These are phyloP conservation scores for Eugnorisma glareosa DNA, from an alignment of 2,888 invertebrate species.

Conservation along the genomic window DNA sequence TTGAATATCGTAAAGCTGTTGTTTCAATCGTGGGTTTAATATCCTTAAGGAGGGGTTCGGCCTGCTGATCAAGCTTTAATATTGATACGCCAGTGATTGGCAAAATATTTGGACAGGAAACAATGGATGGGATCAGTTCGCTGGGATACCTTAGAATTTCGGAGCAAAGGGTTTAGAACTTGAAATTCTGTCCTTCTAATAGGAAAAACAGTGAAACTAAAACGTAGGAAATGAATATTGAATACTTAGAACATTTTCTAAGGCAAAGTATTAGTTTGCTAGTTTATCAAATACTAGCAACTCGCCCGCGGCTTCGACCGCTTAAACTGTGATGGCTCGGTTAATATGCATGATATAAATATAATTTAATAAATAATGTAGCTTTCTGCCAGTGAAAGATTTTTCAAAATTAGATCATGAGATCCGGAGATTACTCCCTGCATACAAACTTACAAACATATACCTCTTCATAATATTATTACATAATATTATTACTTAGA, in stretches of 20 bases:
- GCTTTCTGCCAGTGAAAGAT: too few species aligned
- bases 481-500: too few species aligned
- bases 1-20: constrained; percentile 48
- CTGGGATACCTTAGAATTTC: constrained; percentile 9
- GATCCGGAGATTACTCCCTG: too few species aligned
- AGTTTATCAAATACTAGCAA: too few species aligned
- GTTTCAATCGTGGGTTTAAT: constrained; percentile 42
- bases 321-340: too few species aligned
- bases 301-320: too few species aligned
- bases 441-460: too few species aligned
- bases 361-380: too few species aligned
- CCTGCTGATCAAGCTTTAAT: constrained; percentile 44
- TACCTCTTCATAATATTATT: too few species aligned
- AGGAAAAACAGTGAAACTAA: neutral
- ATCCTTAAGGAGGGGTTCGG: constrained; percentile 8
- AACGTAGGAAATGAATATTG: neutral
- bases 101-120: constrained; percentile 37
- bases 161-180: neutral
- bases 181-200: neutral
- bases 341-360: too few species aligned
- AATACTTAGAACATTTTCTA: neutral
- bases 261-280: neutral
- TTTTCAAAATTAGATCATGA: too few species aligned
- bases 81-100: constrained; percentile 43
- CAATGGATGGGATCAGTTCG: constrained; percentile 19